A percentile compares a stretch with the other conserved stretches of the same genome.
Conservation (phyloP, 2,888 invertebrate genomes). For the Macrosiphum euphorbiae region DNA sequence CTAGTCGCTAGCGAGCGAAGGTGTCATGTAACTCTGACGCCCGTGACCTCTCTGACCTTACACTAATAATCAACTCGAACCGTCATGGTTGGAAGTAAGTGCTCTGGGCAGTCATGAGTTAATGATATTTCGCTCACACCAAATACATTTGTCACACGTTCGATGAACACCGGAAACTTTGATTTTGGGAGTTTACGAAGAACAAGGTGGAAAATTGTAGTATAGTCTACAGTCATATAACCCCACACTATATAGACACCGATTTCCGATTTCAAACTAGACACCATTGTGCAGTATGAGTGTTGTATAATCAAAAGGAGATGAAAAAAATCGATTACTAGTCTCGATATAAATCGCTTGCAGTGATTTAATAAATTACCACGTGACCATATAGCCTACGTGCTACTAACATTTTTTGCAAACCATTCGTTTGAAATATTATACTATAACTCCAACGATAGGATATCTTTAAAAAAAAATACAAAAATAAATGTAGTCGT, state of each 20-base stretch:
- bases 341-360: not conserved
- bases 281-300: not conserved
- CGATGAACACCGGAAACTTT: slow-evolving; percentile 48
- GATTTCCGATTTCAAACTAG: not conserved
- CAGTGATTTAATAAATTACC: not conserved
- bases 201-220: slow-evolving; percentile 39
- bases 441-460: not conserved
- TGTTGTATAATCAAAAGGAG: not conserved
- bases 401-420: not conserved
- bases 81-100: slow-evolving; percentile 41
- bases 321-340: not conserved
- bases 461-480: not conserved
- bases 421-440: not conserved
- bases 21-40: slow-evolving; percentile 26
- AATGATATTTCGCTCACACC: slow-evolving; percentile 23
- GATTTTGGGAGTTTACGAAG: not conserved
- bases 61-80: slow-evolving; percentile 45
- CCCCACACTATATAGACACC: not conserved
- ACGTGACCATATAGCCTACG: not conserved
- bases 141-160: slow-evolving; percentile 57
- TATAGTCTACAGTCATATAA: not conserved
- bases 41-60: slow-evolving; percentile 57
- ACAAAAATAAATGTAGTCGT: too few species aligned
- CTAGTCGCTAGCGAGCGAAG: not conserved
- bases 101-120: slow-evolving; percentile 13